Evolutionary conservation across 23 tunicate species (phyloP), one percentile per base, ranked within the genome.

Genomic region (Styela plicata): DNA sequence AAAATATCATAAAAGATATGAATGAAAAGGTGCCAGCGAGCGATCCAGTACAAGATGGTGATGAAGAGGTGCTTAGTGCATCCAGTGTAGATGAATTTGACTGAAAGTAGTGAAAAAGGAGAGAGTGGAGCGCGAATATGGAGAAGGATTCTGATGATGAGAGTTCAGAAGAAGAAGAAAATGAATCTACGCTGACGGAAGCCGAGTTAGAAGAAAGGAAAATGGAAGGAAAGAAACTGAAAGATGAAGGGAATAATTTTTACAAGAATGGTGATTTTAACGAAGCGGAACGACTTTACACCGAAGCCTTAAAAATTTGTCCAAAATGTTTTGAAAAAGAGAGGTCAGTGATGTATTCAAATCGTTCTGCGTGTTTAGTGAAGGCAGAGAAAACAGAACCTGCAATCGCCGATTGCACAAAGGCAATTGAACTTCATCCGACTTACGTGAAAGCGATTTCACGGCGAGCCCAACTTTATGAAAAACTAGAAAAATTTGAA

Each of bases 401-500:
- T 36, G 96, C 89, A 2, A 90, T 90, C 20, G 37, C 34, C 24
- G 96, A 90, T 62, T 90, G 96, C 80, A 0, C 66, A 0, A 83
- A 80, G 81, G 97, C 97, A 5, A 66, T 92, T 27, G 63, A 87
- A 62, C 63, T 92, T 2, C 44, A 92, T 53, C 89, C 91, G 24
- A 31, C 30, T 28, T 92, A 92, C 63, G 53, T 87, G 2, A 85
- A 83, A 79, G 92, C 89, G n/a, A 32, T 71, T 53, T 63, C 84
- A 30, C 80, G 97, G 31, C 86, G 97, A 66, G 97, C 97, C 10
- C 83, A 84, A 73, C 68, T 92, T 24, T 73, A 87, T 36, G 92
- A 92, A 64, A 78, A 87, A 19, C 63, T 68, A 17, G 97, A 92
- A 36, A 92, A 92, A 80, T 67, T 78, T 63, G 92, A 87, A 36